Evolutionary conservation across 2,113 vertebrate genomes (phyloP), one percentile per base, ranked within the genome.

Genomic region (Ictidomys tridecemlineatus): DNA sequence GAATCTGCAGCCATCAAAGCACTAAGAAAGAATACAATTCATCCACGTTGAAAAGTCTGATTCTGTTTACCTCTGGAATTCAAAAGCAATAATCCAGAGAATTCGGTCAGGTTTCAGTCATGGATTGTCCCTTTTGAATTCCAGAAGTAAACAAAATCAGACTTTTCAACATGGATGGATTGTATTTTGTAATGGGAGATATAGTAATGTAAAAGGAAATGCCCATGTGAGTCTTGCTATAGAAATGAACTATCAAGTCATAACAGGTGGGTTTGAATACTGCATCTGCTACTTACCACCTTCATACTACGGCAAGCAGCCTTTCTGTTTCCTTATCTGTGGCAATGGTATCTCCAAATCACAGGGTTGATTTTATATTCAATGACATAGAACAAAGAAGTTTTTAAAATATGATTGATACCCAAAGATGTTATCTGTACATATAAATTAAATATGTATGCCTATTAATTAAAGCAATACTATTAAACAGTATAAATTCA

Each of bases 21-120:
- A 11, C 34, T 17, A 45, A 22, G 39, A 5, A 8, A 56, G 70
- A 97, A 28, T 30, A 53, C 10, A 48, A 2, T 22, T 5, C 13
- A 48, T 26, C 16, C 34, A n/a, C 8, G 17, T 16, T 39, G 42
- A 14, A 83, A 56, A 61, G 4, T 16, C 0, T 56, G 17, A 17
- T 63, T 86, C 12, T 56, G 18, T 1, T 1, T 5, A 26, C 1
- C 14, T 32, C 30, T n/a, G 6, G 17, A 22, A 72, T 16, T 37
- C 5, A 56, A 30, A 6, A 82, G 51, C 13, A 20, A 11, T 14
- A 65, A 16, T 1, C 63, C 7, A 34, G 37, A 39, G 10, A 56
- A 20, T 74, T 4, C 0, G 5, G 4, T 7, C 6, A 4, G 18
- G 5, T 63, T 56, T 89, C 48, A 56, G 1, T 1, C 1, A 9